A percentile compares a stretch with the other conserved stretches of the same genome.
Evolutionary conservation across 2,888 invertebrate species (phyloP).

Genomic region (Melanargia galathea): DNA sequence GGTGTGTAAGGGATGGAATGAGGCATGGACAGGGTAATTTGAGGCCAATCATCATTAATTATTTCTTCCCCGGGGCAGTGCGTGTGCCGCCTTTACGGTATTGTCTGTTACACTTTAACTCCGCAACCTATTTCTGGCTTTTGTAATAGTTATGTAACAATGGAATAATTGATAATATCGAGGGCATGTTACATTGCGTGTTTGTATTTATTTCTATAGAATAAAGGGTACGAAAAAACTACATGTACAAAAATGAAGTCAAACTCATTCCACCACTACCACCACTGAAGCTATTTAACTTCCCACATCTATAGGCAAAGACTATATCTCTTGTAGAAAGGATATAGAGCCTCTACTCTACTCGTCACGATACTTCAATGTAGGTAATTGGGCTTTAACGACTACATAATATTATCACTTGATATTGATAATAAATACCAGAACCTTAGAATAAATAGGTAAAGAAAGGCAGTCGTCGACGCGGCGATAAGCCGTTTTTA

Average conservation of each 20-base stretch:
- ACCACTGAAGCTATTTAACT: no score
- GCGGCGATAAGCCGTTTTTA: no score
- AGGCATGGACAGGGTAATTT: conserved; percentile 75
- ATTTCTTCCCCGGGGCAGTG: conserved; percentile 69
- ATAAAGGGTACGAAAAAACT: not conserved
- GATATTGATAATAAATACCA: no score
- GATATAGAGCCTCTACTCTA: no score
- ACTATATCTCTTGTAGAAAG: no score
- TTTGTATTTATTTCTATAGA: not conserved
- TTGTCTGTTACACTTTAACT: conserved; percentile 56
- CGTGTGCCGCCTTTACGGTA: conserved; percentile 63
- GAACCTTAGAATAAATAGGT: no score
- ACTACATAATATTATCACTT: no score
- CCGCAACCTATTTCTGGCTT: conserved; percentile 48
- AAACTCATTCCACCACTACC: no score
- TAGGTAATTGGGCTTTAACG: no score
- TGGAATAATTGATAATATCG: conserved; percentile 10
- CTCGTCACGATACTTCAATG: no score
- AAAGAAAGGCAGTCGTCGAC: no score
- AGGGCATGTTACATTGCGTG: conserved; percentile 1
- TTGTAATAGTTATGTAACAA: conserved; percentile 40
- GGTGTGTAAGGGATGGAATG: conserved; percentile 56
- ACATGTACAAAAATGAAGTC: not conserved
- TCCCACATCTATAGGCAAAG: no score
- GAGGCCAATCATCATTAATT: conserved; percentile 82